Evolutionary conservation across 2,113 vertebrate species (phyloP).

Genomic region (Carassius carassius): DNA sequence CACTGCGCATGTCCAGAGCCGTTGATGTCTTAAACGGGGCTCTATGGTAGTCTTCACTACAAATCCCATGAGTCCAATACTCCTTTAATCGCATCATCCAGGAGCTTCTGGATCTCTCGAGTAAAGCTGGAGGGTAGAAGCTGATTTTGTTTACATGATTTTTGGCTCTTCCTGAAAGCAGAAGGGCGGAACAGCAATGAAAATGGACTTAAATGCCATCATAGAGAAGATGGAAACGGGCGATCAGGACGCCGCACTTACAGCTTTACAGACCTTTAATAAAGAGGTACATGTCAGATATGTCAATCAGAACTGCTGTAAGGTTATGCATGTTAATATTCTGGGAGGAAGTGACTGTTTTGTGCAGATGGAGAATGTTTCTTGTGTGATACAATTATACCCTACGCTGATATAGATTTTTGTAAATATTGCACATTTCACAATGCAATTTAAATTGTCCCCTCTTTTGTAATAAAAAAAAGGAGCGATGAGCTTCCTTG

Average conservation of each 20-base stretch:
- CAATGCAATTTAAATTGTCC: too few species aligned
- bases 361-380: background rate
- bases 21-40: background rate
- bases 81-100: slow-evolving; percentile 65
- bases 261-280: slow-evolving; percentile 83
- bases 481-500: background rate
- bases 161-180: slow-evolving; percentile 1
- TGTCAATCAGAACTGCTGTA: background rate
- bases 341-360: background rate
- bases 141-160: slow-evolving; percentile 22
- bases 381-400: background rate
- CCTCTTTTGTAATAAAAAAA: background rate
- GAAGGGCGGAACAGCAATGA: slow-evolving; percentile 50
- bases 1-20: too few species aligned
- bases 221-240: slow-evolving; percentile 82
- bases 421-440: background rate
- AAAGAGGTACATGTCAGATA: slow-evolving; percentile 65
- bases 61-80: slow-evolving; percentile 60
- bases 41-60: slow-evolving; percentile 41
- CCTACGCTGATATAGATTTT: background rate
- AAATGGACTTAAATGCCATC: slow-evolving; percentile 82
- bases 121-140: slow-evolving; percentile 45
- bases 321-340: background rate
- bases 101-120: slow-evolving; percentile 52
- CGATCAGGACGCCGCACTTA: slow-evolving; percentile 77